phyloP scores from a whole-genome alignment of 2,113 vertebrate genomes.

The Xyliphius kryptos region DNA sequence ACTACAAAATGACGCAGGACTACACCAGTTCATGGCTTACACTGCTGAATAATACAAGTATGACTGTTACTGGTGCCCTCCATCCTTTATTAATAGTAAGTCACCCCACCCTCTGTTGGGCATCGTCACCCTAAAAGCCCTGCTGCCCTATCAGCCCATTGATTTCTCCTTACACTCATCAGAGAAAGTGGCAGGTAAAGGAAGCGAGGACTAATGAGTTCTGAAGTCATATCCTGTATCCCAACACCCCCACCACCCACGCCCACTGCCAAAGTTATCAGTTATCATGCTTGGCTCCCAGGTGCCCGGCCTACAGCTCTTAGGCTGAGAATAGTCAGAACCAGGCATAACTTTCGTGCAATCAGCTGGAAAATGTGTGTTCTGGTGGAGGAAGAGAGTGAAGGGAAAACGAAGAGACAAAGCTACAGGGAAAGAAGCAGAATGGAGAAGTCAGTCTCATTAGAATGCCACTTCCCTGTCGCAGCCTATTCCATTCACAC shows the following conservation, averaged over 20 bases:
- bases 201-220: slow-evolving; percentile 43
- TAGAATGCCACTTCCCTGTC: slow-evolving; percentile 16
- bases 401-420: not conserved
- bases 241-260: not conserved
- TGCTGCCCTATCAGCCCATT: slow-evolving; percentile 30
- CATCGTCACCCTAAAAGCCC: slow-evolving; percentile 26
- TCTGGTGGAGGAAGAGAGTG: slow-evolving; percentile 2
- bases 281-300: slow-evolving; percentile 34
- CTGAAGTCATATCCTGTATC: slow-evolving; percentile 30
- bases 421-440: not conserved
- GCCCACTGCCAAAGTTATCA: slow-evolving; percentile 40
- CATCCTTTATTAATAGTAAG: no score
- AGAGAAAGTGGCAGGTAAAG: slow-evolving; percentile 39
- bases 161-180: slow-evolving; percentile 30
- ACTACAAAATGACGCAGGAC: no score
- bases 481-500: slow-evolving; percentile 37
- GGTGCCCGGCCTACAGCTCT: slow-evolving; percentile 16
- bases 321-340: not conserved
- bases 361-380: not conserved
- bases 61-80: no score
- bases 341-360: not conserved
- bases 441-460: not conserved
- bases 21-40: no score
- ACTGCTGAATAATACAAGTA: no score
- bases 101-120: not conserved